Evolutionary conservation across 2,113 vertebrate species (phyloP).

Genomic region (Thryonomys swinderianus): DNA sequence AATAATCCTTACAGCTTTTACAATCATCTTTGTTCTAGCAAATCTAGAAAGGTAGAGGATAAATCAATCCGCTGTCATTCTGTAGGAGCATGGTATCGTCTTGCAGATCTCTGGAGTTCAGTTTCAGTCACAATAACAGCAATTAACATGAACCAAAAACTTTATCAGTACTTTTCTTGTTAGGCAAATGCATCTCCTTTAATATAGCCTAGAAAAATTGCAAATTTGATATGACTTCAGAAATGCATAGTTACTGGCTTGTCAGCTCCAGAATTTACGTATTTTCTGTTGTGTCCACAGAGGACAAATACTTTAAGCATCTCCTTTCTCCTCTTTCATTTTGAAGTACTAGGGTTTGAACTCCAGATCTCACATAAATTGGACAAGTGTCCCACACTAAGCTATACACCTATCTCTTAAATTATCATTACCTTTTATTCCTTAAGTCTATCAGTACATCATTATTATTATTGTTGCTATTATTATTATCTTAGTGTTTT

Average conservation of each 20-base stretch:
- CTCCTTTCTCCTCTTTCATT: neutral
- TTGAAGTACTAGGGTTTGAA: neutral
- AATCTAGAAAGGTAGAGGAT: neutral
- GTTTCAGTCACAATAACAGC: neutral
- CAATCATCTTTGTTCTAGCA: neutral
- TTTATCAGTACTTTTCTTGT: neutral
- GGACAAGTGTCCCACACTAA: neutral
- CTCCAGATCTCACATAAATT: neutral
- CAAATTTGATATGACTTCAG: slow-evolving; percentile 4
- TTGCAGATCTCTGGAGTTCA: neutral
- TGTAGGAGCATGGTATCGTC: neutral
- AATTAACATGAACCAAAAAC: neutral
- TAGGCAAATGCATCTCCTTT: neutral
- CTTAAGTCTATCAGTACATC: no score
- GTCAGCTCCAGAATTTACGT: neutral
- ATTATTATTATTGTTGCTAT: no score
- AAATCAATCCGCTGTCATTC: neutral
- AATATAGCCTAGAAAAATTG: neutral
- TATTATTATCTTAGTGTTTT: neutral
- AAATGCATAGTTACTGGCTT: neutral
- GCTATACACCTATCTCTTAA: neutral
- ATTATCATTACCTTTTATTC: neutral
- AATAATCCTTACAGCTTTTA: neutral
- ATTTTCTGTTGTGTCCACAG: neutral
- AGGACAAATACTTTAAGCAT: neutral